Percentiles rank a stretch among this genome's conserved stretches.
Evolutionary conservation across 2,797 vertebrate genomes (phyloP).

Genomic region (Rhinogobio ventralis): DNA sequence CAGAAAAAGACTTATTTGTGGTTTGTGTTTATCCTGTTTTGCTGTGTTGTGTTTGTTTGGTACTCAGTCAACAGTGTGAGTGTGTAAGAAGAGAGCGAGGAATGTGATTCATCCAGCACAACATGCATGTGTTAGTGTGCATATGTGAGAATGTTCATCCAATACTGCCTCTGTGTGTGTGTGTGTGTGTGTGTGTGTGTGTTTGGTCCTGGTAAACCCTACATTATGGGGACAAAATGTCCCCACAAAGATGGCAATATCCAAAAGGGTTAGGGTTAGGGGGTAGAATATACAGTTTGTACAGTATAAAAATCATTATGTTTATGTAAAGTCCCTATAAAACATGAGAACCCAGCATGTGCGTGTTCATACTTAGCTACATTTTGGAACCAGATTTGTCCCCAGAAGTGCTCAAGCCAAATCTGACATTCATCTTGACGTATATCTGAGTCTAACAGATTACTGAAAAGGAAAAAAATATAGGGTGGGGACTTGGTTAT

Average conservation of each 20-base stretch:
- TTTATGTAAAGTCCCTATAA: no score
- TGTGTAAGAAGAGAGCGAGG: background rate
- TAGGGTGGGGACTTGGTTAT: background rate
- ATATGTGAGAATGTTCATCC: slow-evolving; percentile 15
- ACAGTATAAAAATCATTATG: no score
- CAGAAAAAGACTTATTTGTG: slow-evolving; percentile 33
- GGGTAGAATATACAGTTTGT: no score
- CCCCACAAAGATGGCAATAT: no score
- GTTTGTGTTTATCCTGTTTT: slow-evolving; percentile 36
- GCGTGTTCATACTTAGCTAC: background rate
- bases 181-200: background rate
- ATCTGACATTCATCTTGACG: background rate
- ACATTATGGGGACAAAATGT: no score
- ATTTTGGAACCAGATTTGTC: background rate
- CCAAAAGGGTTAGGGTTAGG: no score
- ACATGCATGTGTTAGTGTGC: background rate
- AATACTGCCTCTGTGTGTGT: slow-evolving; percentile 1
- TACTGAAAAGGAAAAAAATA: background rate
- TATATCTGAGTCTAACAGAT: background rate
- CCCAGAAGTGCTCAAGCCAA: background rate
- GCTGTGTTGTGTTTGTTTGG: slow-evolving; percentile 9
- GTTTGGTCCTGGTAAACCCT: background rate
- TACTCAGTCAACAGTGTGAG: slow-evolving; percentile 2
- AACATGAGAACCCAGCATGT: background rate
- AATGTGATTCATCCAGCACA: slow-evolving; percentile 5